phyloP scores from a whole-genome alignment of 92 coral and sea anemone genomes.

The Palythoa grandiflora region DNA sequence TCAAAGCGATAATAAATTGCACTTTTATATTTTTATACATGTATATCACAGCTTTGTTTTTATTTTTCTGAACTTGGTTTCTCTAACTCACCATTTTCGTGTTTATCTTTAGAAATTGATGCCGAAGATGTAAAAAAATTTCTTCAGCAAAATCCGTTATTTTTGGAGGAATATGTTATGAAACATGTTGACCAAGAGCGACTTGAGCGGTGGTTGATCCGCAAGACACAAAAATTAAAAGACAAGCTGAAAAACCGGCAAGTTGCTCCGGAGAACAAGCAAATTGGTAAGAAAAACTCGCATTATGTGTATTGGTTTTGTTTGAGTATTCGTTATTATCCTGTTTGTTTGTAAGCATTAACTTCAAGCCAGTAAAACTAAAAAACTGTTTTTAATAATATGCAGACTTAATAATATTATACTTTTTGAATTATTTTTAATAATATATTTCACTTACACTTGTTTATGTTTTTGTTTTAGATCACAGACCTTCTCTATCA shows the following conservation, averaged over 20 bases:
- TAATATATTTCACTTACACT: neutral
- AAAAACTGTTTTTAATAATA: too few relatives aligned
- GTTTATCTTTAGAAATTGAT: slow-evolving; percentile 67
- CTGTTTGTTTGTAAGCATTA: too few relatives aligned
- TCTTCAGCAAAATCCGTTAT: slow-evolving; percentile 88
- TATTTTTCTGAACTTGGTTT: neutral
- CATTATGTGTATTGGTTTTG: slow-evolving; percentile 1
- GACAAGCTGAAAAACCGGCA: slow-evolving; percentile 60
- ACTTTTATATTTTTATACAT: too few relatives aligned
- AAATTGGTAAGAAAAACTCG: slow-evolving; percentile 63
- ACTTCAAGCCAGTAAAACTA: neutral
- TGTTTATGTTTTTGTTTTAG: slow-evolving; percentile 26
- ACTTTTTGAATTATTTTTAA: neutral
- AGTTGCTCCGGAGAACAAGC: slow-evolving; percentile 72
- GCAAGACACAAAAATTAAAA: slow-evolving; percentile 92
- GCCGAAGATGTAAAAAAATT: slow-evolving; percentile 80
- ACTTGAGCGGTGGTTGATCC: slow-evolving; percentile 92
- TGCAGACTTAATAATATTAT: neutral
- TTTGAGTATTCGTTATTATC: neutral
- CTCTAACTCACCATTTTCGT: neutral
- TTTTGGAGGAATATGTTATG: slow-evolving; percentile 94
- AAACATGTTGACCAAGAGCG: slow-evolving; percentile 90
- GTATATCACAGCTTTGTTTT: too few relatives aligned
- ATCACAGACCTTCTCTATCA: slow-evolving; percentile 85
- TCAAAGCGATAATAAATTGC: neutral